Percentiles rank a stretch among this genome's conserved stretches.
Evolutionary conservation across 2,113 vertebrate species (phyloP).

Genomic region (Crotalus tigris): DNA sequence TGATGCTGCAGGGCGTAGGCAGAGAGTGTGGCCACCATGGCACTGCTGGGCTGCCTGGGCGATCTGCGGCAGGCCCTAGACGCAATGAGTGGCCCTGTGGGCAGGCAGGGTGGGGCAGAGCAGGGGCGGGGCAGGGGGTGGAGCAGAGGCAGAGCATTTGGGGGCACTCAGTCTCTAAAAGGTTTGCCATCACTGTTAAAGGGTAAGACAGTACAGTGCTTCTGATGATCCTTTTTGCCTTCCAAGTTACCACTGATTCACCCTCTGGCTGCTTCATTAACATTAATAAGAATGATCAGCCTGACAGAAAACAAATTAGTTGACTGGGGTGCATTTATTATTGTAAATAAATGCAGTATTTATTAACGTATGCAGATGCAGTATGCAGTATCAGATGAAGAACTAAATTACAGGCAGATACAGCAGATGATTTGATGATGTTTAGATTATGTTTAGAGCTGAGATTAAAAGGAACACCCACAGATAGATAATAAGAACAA

Average conservation of each 20-base stretch:
- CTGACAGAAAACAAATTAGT: slow-evolving; percentile 12
- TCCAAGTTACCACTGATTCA: neutral
- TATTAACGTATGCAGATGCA: slow-evolving; percentile 14
- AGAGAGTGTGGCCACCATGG: too few relatives aligned
- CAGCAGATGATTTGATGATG: neutral
- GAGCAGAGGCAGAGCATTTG: too few relatives aligned
- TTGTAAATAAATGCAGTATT: slow-evolving; percentile 25
- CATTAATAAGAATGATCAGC: slow-evolving; percentile 14
- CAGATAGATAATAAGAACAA: neutral
- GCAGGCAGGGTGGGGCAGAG: too few relatives aligned
- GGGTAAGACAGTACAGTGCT: neutral
- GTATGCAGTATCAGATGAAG: slow-evolving; percentile 3
- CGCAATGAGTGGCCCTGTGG: too few relatives aligned
- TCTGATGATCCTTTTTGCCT: slow-evolving; percentile 6
- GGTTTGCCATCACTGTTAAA: too few relatives aligned
- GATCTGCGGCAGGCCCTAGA: too few relatives aligned
- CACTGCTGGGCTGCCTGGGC: too few relatives aligned
- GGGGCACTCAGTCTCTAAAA: too few relatives aligned
- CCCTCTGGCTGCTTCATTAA: slow-evolving; percentile 36
- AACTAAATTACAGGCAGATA: neutral
- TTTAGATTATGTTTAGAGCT: slow-evolving; percentile 28
- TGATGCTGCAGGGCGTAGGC: too few relatives aligned
- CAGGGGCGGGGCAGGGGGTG: too few relatives aligned
- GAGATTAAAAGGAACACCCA: slow-evolving; percentile 7
- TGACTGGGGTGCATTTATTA: slow-evolving; percentile 23